A percentile compares a stretch with the other conserved stretches of the same genome.
These are phyloP conservation scores for Holothuria leucospilota DNA, from an alignment of 53 echinoderm and acorn worm genomes.

Conservation along the genomic window DNA sequence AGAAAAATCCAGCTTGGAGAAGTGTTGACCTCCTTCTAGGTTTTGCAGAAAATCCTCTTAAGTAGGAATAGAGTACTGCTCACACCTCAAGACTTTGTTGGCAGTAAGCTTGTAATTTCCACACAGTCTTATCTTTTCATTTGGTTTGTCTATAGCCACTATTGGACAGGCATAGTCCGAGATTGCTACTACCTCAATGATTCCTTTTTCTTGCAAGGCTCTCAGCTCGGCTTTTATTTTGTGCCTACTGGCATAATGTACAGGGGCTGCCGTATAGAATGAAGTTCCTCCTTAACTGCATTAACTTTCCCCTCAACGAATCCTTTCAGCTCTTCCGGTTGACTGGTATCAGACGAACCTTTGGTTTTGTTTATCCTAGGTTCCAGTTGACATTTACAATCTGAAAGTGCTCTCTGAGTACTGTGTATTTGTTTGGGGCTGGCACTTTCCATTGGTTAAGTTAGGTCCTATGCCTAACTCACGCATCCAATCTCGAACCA, in stretches of 20 bases:
- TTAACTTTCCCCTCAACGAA: slow-evolving; percentile 63
- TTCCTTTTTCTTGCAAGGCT: not conserved
- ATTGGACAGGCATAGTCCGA: slow-evolving; percentile 68
- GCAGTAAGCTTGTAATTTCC: slow-evolving; percentile 67
- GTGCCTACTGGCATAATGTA: slow-evolving; percentile 49
- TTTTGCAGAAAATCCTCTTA: slow-evolving; percentile 57
- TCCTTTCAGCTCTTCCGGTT: not conserved
- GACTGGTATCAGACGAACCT: slow-evolving; percentile 15
- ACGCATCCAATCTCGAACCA: slow-evolving; percentile 64
- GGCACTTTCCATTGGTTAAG: too few species aligned
- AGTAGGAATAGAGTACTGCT: slow-evolving; percentile 59
- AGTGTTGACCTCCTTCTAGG: slow-evolving; percentile 48
- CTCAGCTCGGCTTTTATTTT: slow-evolving; percentile 51
- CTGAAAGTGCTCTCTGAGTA: too few species aligned
- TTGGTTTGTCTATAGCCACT: slow-evolving; percentile 53
- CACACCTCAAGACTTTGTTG: slow-evolving; percentile 54
- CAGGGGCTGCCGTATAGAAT: slow-evolving; percentile 62
- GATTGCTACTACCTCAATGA: slow-evolving; percentile 56
- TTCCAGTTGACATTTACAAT: not conserved
- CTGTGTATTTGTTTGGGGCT: too few species aligned
- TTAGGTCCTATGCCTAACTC: not conserved
- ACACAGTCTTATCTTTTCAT: slow-evolving; percentile 61
- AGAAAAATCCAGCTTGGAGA: slow-evolving; percentile 43
- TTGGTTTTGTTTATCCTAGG: too few species aligned
- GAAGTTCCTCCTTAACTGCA: slow-evolving; percentile 22